These are phyloP conservation scores for Eledona agricola DNA, from an alignment of 2,888 invertebrate species.

Conservation along the genomic window DNA sequence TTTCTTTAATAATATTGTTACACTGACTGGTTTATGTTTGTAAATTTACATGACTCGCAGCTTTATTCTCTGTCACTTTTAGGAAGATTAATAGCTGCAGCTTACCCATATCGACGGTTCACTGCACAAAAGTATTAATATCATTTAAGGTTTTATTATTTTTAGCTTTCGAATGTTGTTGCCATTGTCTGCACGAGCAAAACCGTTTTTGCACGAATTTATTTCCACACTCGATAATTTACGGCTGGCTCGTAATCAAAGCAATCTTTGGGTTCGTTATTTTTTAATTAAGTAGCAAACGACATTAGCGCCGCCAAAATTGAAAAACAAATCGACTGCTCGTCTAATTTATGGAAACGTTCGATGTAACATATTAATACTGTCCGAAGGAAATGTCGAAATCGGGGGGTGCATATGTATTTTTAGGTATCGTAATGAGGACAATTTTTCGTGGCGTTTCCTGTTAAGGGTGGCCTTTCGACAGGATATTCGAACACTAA, in stretches of 20 bases:
- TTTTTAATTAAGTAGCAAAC: slow-evolving; percentile 21
- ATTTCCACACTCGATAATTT: too few relatives aligned
- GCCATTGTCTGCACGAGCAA: slow-evolving; percentile 8
- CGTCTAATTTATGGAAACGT: slow-evolving; percentile 56
- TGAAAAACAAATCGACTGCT: slow-evolving; percentile 54
- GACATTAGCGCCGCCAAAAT: slow-evolving; percentile 3
- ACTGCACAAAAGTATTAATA: slow-evolving; percentile 50
- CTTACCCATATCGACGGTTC: slow-evolving; percentile 45
- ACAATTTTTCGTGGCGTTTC: slow-evolving; percentile 58
- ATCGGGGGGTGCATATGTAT: slow-evolving; percentile 62
- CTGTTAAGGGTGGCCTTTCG: slow-evolving; percentile 55
- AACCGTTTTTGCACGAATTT: too few relatives aligned
- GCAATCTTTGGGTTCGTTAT: slow-evolving; percentile 4
- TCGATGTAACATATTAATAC: slow-evolving; percentile 59
- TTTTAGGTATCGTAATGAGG: slow-evolving; percentile 58
- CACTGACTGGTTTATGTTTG: slow-evolving; percentile 57
- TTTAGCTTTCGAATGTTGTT: slow-evolving; percentile 36
- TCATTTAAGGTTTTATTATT: slow-evolving; percentile 46
- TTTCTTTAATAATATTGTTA: slow-evolving; percentile 56
- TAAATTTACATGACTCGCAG: slow-evolving; percentile 54
- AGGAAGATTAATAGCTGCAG: slow-evolving; percentile 48
- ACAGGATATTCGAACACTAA: slow-evolving; percentile 61
- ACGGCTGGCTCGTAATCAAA: too few relatives aligned
- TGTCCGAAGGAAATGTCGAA: slow-evolving; percentile 60
- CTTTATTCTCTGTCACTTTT: slow-evolving; percentile 59